phyloP scores from a whole-genome alignment of 2,113 vertebrate species.

The Trogon melanurus region DNA sequence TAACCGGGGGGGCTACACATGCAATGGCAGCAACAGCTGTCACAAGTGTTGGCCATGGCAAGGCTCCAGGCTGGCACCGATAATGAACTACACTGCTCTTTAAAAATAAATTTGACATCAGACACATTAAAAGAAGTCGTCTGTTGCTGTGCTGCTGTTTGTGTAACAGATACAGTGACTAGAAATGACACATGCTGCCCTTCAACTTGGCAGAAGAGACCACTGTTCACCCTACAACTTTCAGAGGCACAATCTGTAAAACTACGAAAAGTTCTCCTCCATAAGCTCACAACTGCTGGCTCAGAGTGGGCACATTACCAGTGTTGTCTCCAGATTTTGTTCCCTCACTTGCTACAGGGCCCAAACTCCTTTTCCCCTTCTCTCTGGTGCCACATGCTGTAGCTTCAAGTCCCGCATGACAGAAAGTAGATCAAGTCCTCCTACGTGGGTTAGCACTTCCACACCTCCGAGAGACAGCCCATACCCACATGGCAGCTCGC shows the following conservation, averaged over 20 bases:
- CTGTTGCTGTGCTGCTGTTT: not conserved
- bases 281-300: not conserved
- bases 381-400: not conserved
- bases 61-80: not conserved
- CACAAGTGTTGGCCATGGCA: not conserved
- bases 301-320: not conserved
- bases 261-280: not conserved
- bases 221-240: not conserved
- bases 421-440: not conserved
- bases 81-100: not conserved
- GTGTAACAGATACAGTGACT: conserved; percentile 36
- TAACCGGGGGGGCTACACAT: not conserved
- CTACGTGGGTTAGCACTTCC: not conserved
- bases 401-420: not conserved
- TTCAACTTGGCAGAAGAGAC: not conserved
- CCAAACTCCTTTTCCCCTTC: not conserved
- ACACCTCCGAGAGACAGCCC: not conserved
- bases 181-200: not conserved
- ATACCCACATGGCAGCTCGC: no score
- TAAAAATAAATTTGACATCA: conserved; percentile 64
- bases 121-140: not conserved
- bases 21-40: conserved; percentile 46
- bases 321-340: not conserved
- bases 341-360: not conserved
- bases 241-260: not conserved